Base-by-base conservation (phyloP, 2,888 invertebrate genomes). In the Leucophenga montana region DNA sequence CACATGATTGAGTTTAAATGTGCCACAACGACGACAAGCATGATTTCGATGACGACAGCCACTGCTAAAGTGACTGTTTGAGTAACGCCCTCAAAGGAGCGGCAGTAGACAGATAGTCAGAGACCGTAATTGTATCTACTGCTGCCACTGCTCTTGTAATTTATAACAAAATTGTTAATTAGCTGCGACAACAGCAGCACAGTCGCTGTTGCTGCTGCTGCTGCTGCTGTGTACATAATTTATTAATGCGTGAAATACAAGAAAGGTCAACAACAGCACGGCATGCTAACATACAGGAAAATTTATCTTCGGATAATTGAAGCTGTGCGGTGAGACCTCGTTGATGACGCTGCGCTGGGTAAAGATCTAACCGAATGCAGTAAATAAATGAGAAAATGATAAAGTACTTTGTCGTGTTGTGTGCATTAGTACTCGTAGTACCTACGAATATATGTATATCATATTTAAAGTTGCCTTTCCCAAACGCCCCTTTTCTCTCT, bases 81-180 rank as follows among this genome's bases (percentile, higher is more conserved):
- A 39, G 66, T 69, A 68, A 62, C 71, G 69, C 64, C 72, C 48
- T 27, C 57, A 27, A n/a, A 27, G 57, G n/a, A 9, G 57, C 57
- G 59, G 65, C 66, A 69, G 57, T 61, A 72, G 68, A n/a, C 18
- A 54, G 54, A 11, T 8, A 54, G 20, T 5, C 54, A 16, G 20
- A 16, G 13, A 18, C 54, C 8, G 31, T 56, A 71, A 79, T 75
- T 78, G 75, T 77, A 82, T 85, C 84, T 84, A 73, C 77, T 79
- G 18, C 54, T 22, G 62, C 33, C 48, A 48, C 59, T 18, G 62
- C 77, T 82, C 72, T 69, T 77, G 79, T 86, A 86, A 86, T 87
- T 87, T 87, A 87, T 85, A 86, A 86, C 86, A 84, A 85, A 85
- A 84, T 85, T 85, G 86, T 87, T 88, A 87, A 87, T 87, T 87